Base-by-base conservation (phyloP, 2,888 invertebrate genomes). In the Cabera pusaria region DNA sequence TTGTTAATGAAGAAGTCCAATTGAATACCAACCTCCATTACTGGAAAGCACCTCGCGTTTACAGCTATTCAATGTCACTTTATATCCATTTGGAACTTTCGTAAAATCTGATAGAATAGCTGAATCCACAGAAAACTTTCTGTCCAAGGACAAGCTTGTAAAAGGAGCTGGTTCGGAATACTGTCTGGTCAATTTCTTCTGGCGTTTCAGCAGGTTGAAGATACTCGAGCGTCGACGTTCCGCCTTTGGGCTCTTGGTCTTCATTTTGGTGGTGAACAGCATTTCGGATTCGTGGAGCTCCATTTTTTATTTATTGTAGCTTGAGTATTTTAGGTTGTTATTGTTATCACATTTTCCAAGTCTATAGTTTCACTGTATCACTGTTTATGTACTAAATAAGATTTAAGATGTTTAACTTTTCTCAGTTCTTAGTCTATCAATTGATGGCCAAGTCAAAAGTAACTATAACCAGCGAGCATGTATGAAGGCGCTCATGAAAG, bases 71-170 rank as follows among this genome's bases (percentile, higher is more conserved):
- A 70, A 28, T 12, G 56, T 60, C 46, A 65, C 56, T 5, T 58
- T 64, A 9, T 55, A 65, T 0, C 61, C 63, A 28, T 65, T 67
- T 6, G 64, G 60, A 0, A 56, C 51, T 22, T 66, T 76, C 3
- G 56, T 64, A 20, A 70, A 76, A 17, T 78, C 78, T 1, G 75
- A 64, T 44, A 77, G 43, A 11, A 84, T 76, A 0, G 79, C 84
- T 0, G 84, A 84, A 37, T 87, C 87, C 0, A 79, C 74, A 0
- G 87, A 87, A 18, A 56, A 77, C 23, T 86, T 86, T 32, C 87
- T 62, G 14, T 64, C 59, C 6, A 63, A 6, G 0, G 47, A 49
- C n/a, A 61, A 44, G 0, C 50, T 39, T 0, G 59, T 42, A 2
- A 62, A 62, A 0, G 60, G 50, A 0, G 52, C 66, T 0, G 86